Conservation (phyloP, 2,113 vertebrate genomes). For the Sinosuthora webbiana region DNA sequence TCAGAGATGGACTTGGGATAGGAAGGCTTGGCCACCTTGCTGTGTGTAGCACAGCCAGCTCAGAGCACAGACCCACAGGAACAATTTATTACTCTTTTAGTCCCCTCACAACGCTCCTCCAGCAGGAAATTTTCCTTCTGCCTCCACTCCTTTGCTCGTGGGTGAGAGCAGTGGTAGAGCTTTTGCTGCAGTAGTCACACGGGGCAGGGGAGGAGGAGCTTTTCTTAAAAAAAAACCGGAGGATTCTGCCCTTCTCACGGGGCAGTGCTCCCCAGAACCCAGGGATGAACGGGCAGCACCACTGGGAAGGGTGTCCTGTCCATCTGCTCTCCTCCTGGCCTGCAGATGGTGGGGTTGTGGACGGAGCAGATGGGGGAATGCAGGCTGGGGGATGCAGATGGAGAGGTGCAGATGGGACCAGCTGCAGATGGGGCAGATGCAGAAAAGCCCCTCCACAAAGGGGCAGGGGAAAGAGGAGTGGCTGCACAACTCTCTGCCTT, state of each 20-base stretch:
- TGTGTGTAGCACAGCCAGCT: background rate
- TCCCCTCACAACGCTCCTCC: background rate
- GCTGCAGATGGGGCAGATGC: background rate
- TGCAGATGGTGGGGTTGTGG: background rate
- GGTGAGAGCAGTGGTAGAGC: background rate
- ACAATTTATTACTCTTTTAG: background rate
- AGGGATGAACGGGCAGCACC: background rate
- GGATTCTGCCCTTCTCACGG: rapidly evolving
- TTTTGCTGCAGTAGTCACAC: background rate
- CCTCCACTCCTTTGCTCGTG: background rate
- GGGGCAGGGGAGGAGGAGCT: background rate
- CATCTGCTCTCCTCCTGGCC: background rate
- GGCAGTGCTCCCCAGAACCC: background rate
- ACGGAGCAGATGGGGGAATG: background rate
- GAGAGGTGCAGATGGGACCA: background rate
- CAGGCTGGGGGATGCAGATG: background rate
- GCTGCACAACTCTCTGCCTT: background rate
- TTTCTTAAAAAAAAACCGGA: no score
- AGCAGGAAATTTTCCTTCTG: background rate
- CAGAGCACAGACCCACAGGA: background rate
- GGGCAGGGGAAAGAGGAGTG: background rate
- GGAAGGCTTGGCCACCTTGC: background rate
- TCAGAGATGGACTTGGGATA: background rate
- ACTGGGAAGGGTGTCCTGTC: background rate
- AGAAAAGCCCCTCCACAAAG: background rate